Base-by-base conservation (phyloP, 2,888 invertebrate species). In the Sarcophaga rosellei region DNA sequence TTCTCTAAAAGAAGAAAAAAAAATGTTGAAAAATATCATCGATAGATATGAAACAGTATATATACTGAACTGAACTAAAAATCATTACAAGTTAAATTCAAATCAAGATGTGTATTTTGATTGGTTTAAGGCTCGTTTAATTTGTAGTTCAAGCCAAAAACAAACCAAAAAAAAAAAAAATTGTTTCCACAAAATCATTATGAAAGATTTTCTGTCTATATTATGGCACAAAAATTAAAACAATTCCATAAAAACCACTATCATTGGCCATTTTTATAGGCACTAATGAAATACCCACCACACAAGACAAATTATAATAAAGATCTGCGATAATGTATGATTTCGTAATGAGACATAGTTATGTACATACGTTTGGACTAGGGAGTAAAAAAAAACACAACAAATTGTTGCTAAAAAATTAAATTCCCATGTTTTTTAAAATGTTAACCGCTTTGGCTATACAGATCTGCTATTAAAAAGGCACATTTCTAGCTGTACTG, bases 221-320 rank as follows among this genome's bases (percentile, higher is more conserved):
- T 35, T 35, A 35, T 35, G 35, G 35, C 35, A 35, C 35, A 35
- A 35, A 35, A 35, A 35, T 35, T 59, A 76, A 59, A 15, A 45
- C 8, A 45, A n/a, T 45, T 45, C n/a, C 63, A 70, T 57, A 59
- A 66, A 59, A 72, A 66, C 66, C 23, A 62, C 45, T 17, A 65
- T 74, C 69, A 69, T 35, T 74, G 59, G 73, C 69, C 74, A 74
- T 59, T 73, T 69, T 62, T 68, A 35, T 17, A 44, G 76, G 15
- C 73, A 74, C 85, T 78, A 81, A 77, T 85, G 81, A 73, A 74
- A 74, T 65, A 47, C 20, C 69, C 44, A 81, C 74, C 59, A 81
- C 59, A 81, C 73, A 70, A 69, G 47, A 44, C 23, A 69, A 69
- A 81, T 84, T 62, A 62, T 23, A 23, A 70, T 45, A 20, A 65